Base-by-base conservation (phyloP, 2,113 vertebrate species). In the Podiceps cristatus region DNA sequence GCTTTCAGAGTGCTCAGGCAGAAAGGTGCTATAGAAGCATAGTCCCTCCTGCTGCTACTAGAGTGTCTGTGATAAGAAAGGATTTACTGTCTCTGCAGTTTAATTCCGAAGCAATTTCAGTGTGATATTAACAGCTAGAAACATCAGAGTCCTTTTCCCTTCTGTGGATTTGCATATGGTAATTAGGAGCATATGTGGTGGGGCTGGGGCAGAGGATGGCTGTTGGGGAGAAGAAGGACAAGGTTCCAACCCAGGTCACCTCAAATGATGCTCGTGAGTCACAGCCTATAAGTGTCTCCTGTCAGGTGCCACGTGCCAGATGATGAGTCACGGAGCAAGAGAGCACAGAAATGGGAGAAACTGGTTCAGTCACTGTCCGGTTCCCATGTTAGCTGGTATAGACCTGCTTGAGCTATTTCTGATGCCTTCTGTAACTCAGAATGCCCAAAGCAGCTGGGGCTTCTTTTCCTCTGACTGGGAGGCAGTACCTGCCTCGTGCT, bases 281-380 rank as follows among this genome's bases (percentile, higher is more conserved):
- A 95, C 1, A 7, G 40, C 88, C 94, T 91, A 9, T 88, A 92
- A 91, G 88, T 81, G 92, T 37, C 82, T 93, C 47, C 82, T 55
- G 76, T 35, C 2, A 3, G 58, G 42, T 84, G 67, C 94, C 88
- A 75, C 92, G 52, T 97, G 95, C 86, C 95, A 93, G 79, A 64
- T 81, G 68, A 69, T 97, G 94, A 97, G 76, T 97, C 96, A 88
- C 0, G 7, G 67, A 92, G 91, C 95, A 94, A 67, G 87, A 92
- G 92, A 98, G 95, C 95, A 72, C 83, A 96, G 86, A 93, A 86
- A 74, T 69, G 68, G 91, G 71, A 94, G 72, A 87, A 92, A 88
- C 52, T 88, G 23, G 75, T 96, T 90, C 0, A 0, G n/a, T 82
- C 58, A 47, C 96, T 79, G 75, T 77, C 78, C 42, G 2, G 64